Evolutionary conservation across 1,140 invertebrate genomes (phyloP).

Genomic region (Neomicropteryx cornuta): DNA sequence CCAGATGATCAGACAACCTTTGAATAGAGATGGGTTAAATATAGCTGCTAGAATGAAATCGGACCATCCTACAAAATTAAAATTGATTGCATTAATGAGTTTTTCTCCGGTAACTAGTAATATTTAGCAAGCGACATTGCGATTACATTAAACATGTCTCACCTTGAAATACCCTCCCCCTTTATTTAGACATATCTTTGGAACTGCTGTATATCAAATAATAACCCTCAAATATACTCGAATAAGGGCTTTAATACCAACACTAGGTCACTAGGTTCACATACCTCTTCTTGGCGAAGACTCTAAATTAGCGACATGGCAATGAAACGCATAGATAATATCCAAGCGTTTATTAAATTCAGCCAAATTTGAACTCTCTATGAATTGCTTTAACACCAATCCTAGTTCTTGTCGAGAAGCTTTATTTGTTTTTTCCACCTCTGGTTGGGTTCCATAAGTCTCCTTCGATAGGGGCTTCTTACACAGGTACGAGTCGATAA

Average conservation of each 20-base stretch:
- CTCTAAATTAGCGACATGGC: conserved; percentile 50
- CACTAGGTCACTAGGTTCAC: too few relatives aligned
- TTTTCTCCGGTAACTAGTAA: too few relatives aligned
- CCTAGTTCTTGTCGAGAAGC: conserved; percentile 29
- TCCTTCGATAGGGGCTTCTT: conserved; percentile 9
- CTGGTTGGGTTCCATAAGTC: background rate
- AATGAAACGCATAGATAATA: conserved; percentile 67
- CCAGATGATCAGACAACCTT: too few relatives aligned
- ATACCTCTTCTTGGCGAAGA: conserved; percentile 30
- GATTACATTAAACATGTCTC: too few relatives aligned
- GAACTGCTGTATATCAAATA: too few relatives aligned
- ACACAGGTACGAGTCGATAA: conserved; percentile 40
- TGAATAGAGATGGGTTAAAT: too few relatives aligned
- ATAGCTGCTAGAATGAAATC: too few relatives aligned
- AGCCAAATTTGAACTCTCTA: conserved; percentile 73
- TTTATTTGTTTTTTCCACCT: conserved; percentile 10
- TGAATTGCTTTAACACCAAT: conserved; percentile 62
- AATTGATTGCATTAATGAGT: too few relatives aligned
- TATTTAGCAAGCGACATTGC: too few relatives aligned
- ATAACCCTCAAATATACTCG: conserved; percentile 1
- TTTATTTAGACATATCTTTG: too few relatives aligned
- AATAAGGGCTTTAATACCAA: background rate
- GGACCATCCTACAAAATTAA: too few relatives aligned
- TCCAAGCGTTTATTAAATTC: conserved; percentile 75
- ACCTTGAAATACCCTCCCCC: too few relatives aligned